Evolutionary conservation across 1,140 invertebrate genomes (phyloP).

Genomic region (Holcopasites calliopsidis): DNA sequence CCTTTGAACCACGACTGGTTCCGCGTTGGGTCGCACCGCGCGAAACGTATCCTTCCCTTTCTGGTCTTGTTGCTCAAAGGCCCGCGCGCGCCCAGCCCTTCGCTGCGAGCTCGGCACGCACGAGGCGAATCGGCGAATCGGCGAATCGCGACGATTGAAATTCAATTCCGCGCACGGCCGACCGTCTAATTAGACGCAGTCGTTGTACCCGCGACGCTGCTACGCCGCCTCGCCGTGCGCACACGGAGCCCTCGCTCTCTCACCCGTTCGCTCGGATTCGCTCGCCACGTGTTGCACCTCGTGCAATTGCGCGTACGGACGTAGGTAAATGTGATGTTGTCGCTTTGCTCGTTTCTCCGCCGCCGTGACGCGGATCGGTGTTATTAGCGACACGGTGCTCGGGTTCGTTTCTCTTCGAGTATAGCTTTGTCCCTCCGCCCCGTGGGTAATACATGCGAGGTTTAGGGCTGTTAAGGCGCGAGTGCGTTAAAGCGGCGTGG

Average conservation of each 20-base stretch:
- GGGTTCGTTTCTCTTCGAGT: too few relatives aligned
- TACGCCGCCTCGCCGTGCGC: conserved; percentile 4
- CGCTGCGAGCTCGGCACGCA: conserved; percentile 46
- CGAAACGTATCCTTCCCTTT: not conserved
- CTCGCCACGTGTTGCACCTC: conserved; percentile 48
- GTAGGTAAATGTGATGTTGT: conserved; percentile 31
- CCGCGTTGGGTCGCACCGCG: not conserved
- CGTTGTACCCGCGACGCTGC: conserved; percentile 38
- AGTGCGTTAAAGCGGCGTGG: conserved; percentile 24
- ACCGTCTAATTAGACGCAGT: conserved; percentile 74
- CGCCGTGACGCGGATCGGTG: not conserved
- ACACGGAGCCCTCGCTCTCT: not conserved
- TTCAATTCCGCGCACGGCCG: conserved; percentile 73
- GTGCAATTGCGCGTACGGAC: conserved; percentile 41
- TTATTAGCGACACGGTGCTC: not conserved
- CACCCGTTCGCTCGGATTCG: not conserved
- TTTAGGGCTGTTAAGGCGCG: conserved; percentile 6
- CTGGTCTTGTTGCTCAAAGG: not conserved
- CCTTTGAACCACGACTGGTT: conserved; percentile 10
- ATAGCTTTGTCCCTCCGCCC: not conserved
- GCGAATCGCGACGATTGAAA: conserved; percentile 76
- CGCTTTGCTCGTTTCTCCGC: conserved; percentile 10
- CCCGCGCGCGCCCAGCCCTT: not conserved
- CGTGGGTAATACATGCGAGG: too few relatives aligned
- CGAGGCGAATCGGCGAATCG: conserved; percentile 68